Conservation (phyloP, 1,140 invertebrate genomes). For the Pogonomyrmex barbatus region DNA sequence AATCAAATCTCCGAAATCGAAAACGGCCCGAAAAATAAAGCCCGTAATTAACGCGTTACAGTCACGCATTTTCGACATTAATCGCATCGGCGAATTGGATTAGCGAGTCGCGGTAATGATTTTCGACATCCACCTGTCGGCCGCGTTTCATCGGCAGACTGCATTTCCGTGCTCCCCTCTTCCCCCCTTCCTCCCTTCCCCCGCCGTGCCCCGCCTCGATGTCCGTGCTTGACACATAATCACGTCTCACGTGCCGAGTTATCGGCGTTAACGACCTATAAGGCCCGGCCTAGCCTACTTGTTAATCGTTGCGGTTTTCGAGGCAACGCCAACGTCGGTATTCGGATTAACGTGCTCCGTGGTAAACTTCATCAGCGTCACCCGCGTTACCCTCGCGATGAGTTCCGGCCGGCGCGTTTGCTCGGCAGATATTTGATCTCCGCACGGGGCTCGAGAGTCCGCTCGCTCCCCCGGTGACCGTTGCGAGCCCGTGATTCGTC, state of each 20-base stretch:
- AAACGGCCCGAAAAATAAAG: neutral
- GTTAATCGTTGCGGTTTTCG: slow-evolving; percentile 57
- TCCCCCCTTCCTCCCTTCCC: neutral
- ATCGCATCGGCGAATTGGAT: slow-evolving; percentile 51
- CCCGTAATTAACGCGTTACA: slow-evolving; percentile 37
- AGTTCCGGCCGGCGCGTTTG: slow-evolving; percentile 53
- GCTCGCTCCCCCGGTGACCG: neutral
- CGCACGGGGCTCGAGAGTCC: too few relatives aligned
- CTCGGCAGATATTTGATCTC: slow-evolving; percentile 71
- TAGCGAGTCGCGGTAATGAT: slow-evolving; percentile 20
- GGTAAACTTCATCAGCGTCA: slow-evolving; percentile 71
- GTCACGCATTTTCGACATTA: slow-evolving; percentile 36
- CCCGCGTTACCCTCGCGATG: slow-evolving; percentile 44
- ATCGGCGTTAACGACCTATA: slow-evolving; percentile 52
- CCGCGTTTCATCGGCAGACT: slow-evolving; percentile 39
- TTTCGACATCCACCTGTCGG: slow-evolving; percentile 42
- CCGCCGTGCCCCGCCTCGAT: too few relatives aligned
- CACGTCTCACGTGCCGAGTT: slow-evolving; percentile 41
- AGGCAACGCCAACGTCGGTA: slow-evolving; percentile 17
- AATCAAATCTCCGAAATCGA: slow-evolving; percentile 17
- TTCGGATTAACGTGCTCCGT: slow-evolving; percentile 60
- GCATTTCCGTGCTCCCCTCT: neutral
- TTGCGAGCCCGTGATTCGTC: neutral
- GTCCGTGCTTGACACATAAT: slow-evolving; percentile 53
- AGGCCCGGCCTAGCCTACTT: slow-evolving; percentile 37